phyloP scores from a whole-genome alignment of 2,888 invertebrate species.

The Prosapia bicincta region DNA sequence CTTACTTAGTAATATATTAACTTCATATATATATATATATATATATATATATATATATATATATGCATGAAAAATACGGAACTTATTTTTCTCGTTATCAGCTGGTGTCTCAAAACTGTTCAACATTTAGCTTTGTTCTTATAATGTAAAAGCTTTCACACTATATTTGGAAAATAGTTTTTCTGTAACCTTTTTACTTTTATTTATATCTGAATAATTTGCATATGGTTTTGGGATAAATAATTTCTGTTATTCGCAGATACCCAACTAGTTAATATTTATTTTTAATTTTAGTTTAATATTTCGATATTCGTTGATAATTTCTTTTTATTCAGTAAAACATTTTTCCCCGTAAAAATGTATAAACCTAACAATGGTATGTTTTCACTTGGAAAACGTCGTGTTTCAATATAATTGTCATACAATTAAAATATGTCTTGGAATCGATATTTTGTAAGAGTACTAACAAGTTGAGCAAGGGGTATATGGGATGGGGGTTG shows the following conservation, averaged over 20 bases:
- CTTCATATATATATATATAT: too few species aligned
- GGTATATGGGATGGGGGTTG: neutral
- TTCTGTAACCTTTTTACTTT: too few species aligned
- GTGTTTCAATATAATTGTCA: constrained; percentile 20
- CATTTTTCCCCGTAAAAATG: neutral
- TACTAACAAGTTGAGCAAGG: too few species aligned
- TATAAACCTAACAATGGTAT: neutral
- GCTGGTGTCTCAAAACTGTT: too few species aligned
- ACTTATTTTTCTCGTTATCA: too few species aligned
- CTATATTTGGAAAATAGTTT: too few species aligned
- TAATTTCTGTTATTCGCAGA: neutral
- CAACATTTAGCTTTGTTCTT: too few species aligned
- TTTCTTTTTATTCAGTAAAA: neutral
- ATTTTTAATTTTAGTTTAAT: neutral
- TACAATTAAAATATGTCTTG: constrained; percentile 12
- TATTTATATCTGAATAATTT: too few species aligned
- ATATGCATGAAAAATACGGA: too few species aligned
- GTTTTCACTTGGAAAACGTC: constrained; percentile 24
- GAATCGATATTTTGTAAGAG: neutral
- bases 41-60: too few species aligned
- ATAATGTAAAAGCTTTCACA: too few species aligned
- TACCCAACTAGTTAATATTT: neutral
- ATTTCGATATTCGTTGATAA: neutral
- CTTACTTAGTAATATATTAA: too few species aligned
- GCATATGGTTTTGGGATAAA: neutral